phyloP scores from a whole-genome alignment of 2,113 vertebrate genomes.

The Apus apus region DNA sequence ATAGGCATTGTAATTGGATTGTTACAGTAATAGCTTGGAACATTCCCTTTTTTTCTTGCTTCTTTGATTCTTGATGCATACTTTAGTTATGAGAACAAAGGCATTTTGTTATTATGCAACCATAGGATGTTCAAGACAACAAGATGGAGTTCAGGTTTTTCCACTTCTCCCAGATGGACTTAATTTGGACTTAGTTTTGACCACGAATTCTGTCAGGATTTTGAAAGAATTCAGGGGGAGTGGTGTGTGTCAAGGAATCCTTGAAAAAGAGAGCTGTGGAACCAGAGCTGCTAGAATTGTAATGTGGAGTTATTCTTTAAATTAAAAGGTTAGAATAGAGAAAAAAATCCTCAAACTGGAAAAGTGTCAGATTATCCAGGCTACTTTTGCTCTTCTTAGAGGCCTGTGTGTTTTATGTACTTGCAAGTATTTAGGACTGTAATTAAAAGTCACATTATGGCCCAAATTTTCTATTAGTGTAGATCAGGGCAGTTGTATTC shows the following conservation, averaged over 20 bases:
- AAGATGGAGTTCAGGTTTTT: slow-evolving; percentile 61
- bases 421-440: background rate
- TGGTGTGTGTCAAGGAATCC: background rate
- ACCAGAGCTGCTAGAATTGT: background rate
- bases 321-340: background rate
- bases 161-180: slow-evolving; percentile 22
- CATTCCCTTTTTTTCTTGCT: slow-evolving; percentile 83
- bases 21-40: slow-evolving; percentile 97
- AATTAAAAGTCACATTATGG: background rate
- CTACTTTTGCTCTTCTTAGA: background rate
- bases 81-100: slow-evolving; percentile 80
- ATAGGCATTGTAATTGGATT: slow-evolving; percentile 99
- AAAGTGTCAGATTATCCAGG: background rate
- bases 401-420: background rate
- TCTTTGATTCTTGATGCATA: slow-evolving; percentile 84
- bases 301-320: background rate
- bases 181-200: slow-evolving; percentile 35
- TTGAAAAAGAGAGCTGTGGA: background rate
- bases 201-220: background rate
- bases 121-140: slow-evolving; percentile 69
- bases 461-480: background rate
- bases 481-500: background rate
- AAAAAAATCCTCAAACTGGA: background rate
- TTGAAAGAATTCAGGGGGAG: background rate
- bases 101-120: slow-evolving; percentile 77